Evolutionary conservation across 2,113 vertebrate species (phyloP), one percentile per base, ranked within the genome.

Genomic region (rat (Rattus norvegicus)): DNA sequence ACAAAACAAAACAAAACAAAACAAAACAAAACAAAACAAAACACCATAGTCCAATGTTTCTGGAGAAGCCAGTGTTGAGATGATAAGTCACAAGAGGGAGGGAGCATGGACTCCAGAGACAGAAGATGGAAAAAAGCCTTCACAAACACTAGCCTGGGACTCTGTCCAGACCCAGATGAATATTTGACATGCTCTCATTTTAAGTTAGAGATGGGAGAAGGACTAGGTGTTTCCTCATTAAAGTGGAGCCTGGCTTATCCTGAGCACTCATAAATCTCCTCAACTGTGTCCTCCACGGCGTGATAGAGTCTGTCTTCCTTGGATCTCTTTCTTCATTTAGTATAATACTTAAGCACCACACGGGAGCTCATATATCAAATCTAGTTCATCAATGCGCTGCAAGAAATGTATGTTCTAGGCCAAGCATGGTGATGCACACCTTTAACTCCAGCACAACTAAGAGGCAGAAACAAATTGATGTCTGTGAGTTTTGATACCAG

Each of bases 341-440:
- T 87, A 49, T 30, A 83, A 65, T 39, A 65, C 36, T 20, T 72
- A 95, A 94, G 84, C 9, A 80, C 83, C 90, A 89, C 14, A 93
- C 22, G 81, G 47, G 52, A 91, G 94, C 73, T 59, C 85, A 43
- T 92, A 84, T 91, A 83, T 92, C 83, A 95, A 77, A 90, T 91
- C 86, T 88, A 96, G 95, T 96, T 88, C 94, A 93, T 96, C 88
- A 96, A 59, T 49, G 9, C 52, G 12, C 84, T 52, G n/a, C 2
- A 61, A 90, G 86, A 79, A 93, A 95, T 80, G 16, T 49, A 56
- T 77, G 72, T 95, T 92, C 81, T 65, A 30, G 39, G 39, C 54
- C 80, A 43, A 28, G 26, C 39, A 20, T 47, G 14, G 7, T 19
- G 59, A 65, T 47, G 26, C 8, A 63, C 13, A 43, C 59, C 13